Percentiles rank a stretch among this genome's conserved stretches.
phyloP scores from a whole-genome alignment of 2,797 vertebrate genomes.

The Sphaeramia orbicularis region DNA sequence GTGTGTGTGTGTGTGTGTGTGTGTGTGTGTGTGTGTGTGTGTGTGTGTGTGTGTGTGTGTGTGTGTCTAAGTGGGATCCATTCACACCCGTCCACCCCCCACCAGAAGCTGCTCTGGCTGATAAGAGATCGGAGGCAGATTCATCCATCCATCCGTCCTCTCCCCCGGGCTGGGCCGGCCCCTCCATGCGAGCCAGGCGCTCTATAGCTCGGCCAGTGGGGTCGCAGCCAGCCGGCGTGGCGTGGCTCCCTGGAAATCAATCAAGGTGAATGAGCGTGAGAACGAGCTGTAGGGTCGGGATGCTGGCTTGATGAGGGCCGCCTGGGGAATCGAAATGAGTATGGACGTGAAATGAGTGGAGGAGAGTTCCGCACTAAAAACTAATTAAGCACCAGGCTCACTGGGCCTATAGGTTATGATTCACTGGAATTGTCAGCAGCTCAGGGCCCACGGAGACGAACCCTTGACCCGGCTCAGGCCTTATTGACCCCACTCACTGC shows the following conservation, averaged over 20 bases:
- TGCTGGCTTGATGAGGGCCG: conserved; percentile 53
- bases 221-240: conserved; percentile 55
- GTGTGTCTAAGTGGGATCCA: conserved; percentile 13
- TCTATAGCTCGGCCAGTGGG: conserved; percentile 57
- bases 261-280: conserved; percentile 77
- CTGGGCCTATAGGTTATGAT: conserved; percentile 14
- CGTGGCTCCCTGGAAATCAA: conserved; percentile 74
- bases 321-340: conserved; percentile 60
- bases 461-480: conserved; percentile 19
- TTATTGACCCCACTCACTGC: conserved; percentile 12
- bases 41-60: conserved; percentile 32
- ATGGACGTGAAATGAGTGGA: conserved; percentile 23
- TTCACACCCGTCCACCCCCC: conserved; percentile 60
- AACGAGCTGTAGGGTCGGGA: conserved; percentile 57
- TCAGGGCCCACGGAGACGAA: conserved; percentile 15
- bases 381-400: conserved; percentile 41
- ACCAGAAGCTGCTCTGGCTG: conserved; percentile 77
- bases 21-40: no score
- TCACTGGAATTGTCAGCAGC: conserved; percentile 25
- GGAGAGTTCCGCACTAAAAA: conserved; percentile 42
- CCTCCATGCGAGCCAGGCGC: conserved; percentile 56
- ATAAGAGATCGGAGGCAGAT: conserved; percentile 81
- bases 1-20: no score
- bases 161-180: conserved; percentile 35
- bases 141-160: conserved; percentile 54